phyloP scores from a whole-genome alignment of 2,797 vertebrate species.

The Premnoplex brunnescens region DNA sequence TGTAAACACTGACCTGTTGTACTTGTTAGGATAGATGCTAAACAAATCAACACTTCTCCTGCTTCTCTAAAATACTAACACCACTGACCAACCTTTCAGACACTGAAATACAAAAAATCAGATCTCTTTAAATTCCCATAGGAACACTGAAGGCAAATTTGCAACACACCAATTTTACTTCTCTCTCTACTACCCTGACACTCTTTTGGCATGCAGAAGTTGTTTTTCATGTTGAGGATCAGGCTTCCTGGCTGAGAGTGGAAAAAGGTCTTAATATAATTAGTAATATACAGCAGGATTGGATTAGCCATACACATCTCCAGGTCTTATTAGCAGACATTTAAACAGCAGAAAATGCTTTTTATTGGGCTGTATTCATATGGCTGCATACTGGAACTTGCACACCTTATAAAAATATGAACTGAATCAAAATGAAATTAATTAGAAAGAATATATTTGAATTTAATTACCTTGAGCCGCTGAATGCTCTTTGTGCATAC shows the following conservation, averaged over 20 bases:
- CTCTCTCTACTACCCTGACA: neutral
- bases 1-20: neutral
- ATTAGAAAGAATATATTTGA: constrained; percentile 49
- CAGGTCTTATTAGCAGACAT: neutral
- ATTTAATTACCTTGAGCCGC: constrained; percentile 29
- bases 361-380: neutral
- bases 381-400: neutral
- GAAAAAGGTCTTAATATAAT: neutral
- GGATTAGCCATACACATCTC: neutral
- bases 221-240: neutral
- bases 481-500: neutral
- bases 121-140: neutral
- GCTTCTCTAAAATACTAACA: neutral
- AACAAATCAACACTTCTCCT: neutral
- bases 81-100: neutral
- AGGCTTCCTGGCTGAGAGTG: neutral
- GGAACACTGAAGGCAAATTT: neutral
- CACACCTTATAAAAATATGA: constrained; percentile 27
- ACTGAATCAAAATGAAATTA: constrained; percentile 32
- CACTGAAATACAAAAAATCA: neutral
- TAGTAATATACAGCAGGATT: neutral
- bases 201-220: neutral
- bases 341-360: constrained; percentile 1
- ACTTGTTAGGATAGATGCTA: neutral
- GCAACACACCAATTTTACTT: neutral